Evolutionary conservation across 1,140 invertebrate genomes (phyloP).

Genomic region (Tyrophagus putrescentiae): DNA sequence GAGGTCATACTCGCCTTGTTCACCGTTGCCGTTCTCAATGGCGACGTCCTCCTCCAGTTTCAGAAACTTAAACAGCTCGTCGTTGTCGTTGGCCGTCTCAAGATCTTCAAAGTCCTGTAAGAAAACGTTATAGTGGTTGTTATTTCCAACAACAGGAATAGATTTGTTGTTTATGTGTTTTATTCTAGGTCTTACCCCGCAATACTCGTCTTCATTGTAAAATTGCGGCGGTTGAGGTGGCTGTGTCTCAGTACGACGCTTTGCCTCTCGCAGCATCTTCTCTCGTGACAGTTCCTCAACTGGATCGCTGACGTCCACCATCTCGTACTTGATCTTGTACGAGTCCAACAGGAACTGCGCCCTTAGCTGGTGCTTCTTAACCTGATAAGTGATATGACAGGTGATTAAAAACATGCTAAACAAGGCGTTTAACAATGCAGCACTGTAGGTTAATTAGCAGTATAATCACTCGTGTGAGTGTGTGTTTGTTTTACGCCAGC

Average conservation of each 20-base stretch:
- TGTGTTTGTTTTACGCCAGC: neutral
- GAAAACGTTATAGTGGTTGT: constrained; percentile 26
- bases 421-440: neutral
- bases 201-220: constrained; percentile 80
- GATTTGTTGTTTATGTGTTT: no score
- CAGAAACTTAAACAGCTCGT: constrained; percentile 66
- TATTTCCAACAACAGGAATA: neutral
- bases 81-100: constrained; percentile 75
- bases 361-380: constrained; percentile 80
- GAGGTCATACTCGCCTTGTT: constrained; percentile 19
- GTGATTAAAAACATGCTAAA: neutral
- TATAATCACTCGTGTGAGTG: no score
- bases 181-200: constrained; percentile 52
- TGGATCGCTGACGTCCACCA: constrained; percentile 82
- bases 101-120: constrained; percentile 78
- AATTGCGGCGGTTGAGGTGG: constrained; percentile 76
- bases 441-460: neutral
- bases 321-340: constrained; percentile 67
- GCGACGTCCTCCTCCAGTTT: constrained; percentile 30
- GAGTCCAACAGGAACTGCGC: constrained; percentile 80
- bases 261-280: constrained; percentile 77
- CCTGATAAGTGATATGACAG: constrained; percentile 43
- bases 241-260: constrained; percentile 46
- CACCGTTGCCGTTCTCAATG: constrained; percentile 26
- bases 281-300: constrained; percentile 70